Evolutionary conservation across 2,113 vertebrate genomes (phyloP), one percentile per base, ranked within the genome.

Genomic region (Perca fluviatilis): DNA sequence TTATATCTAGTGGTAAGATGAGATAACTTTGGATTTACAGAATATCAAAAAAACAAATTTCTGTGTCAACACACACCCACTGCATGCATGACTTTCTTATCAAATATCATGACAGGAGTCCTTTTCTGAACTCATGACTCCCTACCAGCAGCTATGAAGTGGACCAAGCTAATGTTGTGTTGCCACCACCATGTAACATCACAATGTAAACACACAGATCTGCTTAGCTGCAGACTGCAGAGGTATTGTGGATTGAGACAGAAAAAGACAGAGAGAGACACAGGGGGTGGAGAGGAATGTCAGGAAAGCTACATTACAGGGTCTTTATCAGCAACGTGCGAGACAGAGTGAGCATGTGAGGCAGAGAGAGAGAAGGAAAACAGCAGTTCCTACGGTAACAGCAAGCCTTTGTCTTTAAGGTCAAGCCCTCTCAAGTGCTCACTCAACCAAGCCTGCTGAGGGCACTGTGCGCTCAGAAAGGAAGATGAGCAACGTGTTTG

Each of bases 121-220:
- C 75, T 77, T 58, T 64, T 53, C 11, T 79, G 69, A 84, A 76
- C 71, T 58, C 64, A 5, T 84, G 79, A 91, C 79, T 62, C 58
- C 7, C 23, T 50, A 25, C 64, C 71, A 80, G 46, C 83, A 85
- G 74, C 62, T 36, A 40, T 51, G 30, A 79, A 43, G 49, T 62
- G 70, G 74, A 65, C 69, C 63, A 64, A 61, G 54, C 56, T 73
- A 64, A 84, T 81, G 63, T 81, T 49, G 18, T 87, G 86, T 89
- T 90, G 50, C 80, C 88, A 86, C 27, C 83, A 81, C 68, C 89
- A 90, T 67, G 51, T 73, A 62, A 50, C 57, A 79, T 14, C 27
- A 76, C 77, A 87, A 87, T 79, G 79, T 91, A 90, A 92, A 92
- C 84, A 91, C 53, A 72, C 76, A 77, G 58, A 77, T 56, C 76